Evolutionary conservation across 1,140 invertebrate genomes (phyloP), one percentile per base, ranked within the genome.

Genomic region (Zophobas morio): DNA sequence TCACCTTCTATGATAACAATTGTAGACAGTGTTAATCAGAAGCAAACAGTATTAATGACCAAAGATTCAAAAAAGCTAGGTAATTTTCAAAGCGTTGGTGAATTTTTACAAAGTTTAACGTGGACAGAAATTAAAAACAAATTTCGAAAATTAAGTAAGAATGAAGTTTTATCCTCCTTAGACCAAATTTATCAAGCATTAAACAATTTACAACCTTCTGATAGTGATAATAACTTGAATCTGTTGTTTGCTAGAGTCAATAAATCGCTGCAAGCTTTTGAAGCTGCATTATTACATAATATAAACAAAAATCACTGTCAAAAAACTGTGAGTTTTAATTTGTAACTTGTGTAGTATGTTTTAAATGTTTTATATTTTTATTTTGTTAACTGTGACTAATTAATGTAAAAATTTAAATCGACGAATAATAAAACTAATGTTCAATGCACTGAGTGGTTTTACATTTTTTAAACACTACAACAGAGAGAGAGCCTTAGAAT

Each of bases 231-330:
- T 57, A 79, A 82, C 42, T 71, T 84, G 32, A 84, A 81, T 78
- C 70, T 86, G n/a, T 75, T 85, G 40, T 85, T 82, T 81, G 85
- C 84, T 4, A 83, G 80, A 77, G 79, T 84, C 37, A 85, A 83
- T 70, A 85, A 85, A 78, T 79, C 80, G 4, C 74, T 85, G 51
- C 85, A 86, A 78, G 82, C 76, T 63, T 86, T 84, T 57, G 84
- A 85, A 78, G 83, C 81, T 6, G 83, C 81, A 42, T 60, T 86
- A 8, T 73, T 82, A 33, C 81, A 81, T 81, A 83, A 70, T 79
- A 37, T 82, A 47, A 80, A 74, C 46, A 79, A 77, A 57, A 79
- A 53, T 74, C 81, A 39, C 54, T 6, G 42, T 33, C 76, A 81
- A 73, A 84, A 82, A 78, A 78, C 57, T 71, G 82, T 84, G 4